Base-by-base conservation (phyloP, 64 coral and sea anemone genomes). In the Montipora efflorescens region DNA sequence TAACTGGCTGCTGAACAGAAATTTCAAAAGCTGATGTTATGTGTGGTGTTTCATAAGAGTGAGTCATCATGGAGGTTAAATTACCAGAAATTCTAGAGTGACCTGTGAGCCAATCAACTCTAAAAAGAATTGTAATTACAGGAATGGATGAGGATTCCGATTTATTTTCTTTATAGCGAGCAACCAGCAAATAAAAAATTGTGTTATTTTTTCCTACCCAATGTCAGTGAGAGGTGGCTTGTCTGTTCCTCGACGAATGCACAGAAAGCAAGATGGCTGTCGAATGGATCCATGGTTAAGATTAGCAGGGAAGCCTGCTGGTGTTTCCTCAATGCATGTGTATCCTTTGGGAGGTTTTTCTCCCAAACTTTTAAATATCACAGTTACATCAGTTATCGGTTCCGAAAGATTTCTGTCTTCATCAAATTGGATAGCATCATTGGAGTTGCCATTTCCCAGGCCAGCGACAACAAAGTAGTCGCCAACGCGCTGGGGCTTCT, bases 391-490 rank as follows among this genome's bases (percentile, higher is more conserved):
- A 70, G 97, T 98, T 59, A 98, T 98, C 79, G 97, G 97, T 50
- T 98, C 94, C 14, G 94, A 49, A 21, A 93, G 79, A 12, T 76
- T 83, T 14, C 82, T 75, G 21, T 94, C 92, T 5, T 82, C 91
- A 22, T 98, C 94, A 9, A 88, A 77, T 21, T 94, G 91, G 79
- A 82, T 90, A 64, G 91, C 84, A 67, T 93, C 57, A 67, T 88
- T 79, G 47, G 92, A 85, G 46, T 67, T 68, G 59, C 75, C 78
- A 74, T 89, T 90, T 0, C 97, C 94, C 44, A 98, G 94, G 47
- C 97, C 97, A 36, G 94, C 94, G 44, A 98, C 94, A 16, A 98
- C 97, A 98, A 98, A 98, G 67, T 98, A 98, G 89, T 98, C 97
- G 3, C 89, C 97, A 76, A 98, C 97, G 72, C 94, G 87, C 79